A percentile compares a stretch with the other conserved stretches of the same genome.
These are phyloP conservation scores for Yoshiicerus persimilis DNA, from an alignment of 1,140 invertebrate genomes.

Conservation along the genomic window DNA sequence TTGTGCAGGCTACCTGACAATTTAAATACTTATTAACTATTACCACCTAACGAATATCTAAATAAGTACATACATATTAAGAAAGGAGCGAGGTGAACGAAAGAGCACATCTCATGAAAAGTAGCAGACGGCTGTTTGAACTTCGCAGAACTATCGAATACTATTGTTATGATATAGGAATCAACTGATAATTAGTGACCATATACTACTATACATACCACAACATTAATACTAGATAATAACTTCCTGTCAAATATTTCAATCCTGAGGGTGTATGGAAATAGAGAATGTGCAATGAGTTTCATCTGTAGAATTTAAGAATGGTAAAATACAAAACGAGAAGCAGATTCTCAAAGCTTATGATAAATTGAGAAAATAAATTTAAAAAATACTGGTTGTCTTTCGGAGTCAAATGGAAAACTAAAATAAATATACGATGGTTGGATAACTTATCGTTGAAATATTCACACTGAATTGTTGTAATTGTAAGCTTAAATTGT, in stretches of 20 bases:
- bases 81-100: background rate
- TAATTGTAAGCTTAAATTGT: background rate
- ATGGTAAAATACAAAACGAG: background rate
- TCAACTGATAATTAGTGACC: background rate
- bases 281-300: background rate
- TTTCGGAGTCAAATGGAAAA: background rate
- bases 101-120: background rate
- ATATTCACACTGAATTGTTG: background rate
- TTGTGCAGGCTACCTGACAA: background rate
- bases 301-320: background rate
- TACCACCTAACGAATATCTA: background rate
- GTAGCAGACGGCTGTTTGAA: background rate
- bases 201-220: background rate
- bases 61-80: background rate
- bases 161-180: background rate
- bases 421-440: background rate
- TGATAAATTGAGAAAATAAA: background rate
- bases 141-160: background rate
- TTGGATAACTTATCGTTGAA: background rate
- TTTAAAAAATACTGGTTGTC: slow-evolving; percentile 6
- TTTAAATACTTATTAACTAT: background rate
- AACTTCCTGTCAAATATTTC: background rate
- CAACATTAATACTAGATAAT: background rate
- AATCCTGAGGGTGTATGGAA: background rate
- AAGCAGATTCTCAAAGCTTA: slow-evolving; percentile 13